Percentiles rank a stretch among this genome's conserved stretches.
Conservation (phyloP, 2,113 vertebrate species). For the Muntiacus reevesi region DNA sequence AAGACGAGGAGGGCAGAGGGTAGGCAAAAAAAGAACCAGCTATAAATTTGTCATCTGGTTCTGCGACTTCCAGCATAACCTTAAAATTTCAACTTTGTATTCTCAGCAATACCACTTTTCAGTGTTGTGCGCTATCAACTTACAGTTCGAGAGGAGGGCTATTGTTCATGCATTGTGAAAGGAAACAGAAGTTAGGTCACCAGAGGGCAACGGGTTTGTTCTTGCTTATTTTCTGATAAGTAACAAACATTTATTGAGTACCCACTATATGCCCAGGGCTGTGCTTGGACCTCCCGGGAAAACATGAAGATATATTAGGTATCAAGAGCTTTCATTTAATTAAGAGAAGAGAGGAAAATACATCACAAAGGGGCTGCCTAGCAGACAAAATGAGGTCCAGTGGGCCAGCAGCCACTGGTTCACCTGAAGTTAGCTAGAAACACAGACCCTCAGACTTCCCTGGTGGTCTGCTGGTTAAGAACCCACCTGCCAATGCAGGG, state of each 20-base stretch:
- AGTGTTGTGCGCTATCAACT: neutral
- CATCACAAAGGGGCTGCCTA: neutral
- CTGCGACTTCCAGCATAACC: neutral
- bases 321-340: neutral
- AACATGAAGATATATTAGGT: neutral
- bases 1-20: neutral
- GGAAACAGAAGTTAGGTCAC: neutral
- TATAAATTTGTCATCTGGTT: neutral
- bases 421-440: neutral
- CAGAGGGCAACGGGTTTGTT: neutral
- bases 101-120: neutral
- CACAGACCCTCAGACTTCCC: neutral
- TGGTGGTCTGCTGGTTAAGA: neutral
- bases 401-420: neutral
- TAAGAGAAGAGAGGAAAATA: neutral
- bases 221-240: neutral
- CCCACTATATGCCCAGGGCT: neutral
- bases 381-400: neutral
- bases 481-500: neutral
- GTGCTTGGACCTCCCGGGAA: neutral
- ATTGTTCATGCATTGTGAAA: neutral
- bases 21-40: neutral
- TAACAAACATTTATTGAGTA: neutral
- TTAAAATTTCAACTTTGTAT: neutral
- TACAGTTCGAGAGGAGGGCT: neutral